These are phyloP conservation scores for Acrobasis suavella DNA, from an alignment of 2,888 invertebrate genomes.

Conservation along the genomic window DNA sequence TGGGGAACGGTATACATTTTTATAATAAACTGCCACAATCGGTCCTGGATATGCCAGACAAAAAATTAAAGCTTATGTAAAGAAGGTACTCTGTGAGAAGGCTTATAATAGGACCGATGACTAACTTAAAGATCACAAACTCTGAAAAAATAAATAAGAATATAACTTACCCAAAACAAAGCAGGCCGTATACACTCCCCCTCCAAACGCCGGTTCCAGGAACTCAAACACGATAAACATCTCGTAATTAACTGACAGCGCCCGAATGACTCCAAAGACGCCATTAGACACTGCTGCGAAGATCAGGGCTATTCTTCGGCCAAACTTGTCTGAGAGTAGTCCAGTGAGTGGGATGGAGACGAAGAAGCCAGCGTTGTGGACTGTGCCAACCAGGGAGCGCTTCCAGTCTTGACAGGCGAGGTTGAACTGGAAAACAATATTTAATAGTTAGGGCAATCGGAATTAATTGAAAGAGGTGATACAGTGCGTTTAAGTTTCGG, in stretches of 20 bases:
- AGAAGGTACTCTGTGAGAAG: no score
- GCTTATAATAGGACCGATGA: no score
- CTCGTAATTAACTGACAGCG: constrained; percentile 81
- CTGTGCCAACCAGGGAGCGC: constrained; percentile 87
- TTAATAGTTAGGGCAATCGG: no score
- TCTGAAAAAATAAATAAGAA: background rate
- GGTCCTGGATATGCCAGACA: no score
- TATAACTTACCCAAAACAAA: constrained; percentile 82
- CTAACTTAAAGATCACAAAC: no score
- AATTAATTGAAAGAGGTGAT: no score
- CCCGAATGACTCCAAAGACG: constrained; percentile 80
- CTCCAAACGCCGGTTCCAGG: constrained; percentile 81
- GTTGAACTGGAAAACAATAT: constrained; percentile 79
- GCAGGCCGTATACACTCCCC: constrained; percentile 82
- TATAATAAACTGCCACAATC: no score
- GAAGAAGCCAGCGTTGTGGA: constrained; percentile 89
- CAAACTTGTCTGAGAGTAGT: constrained; percentile 86
- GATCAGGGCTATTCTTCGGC: constrained; percentile 83
- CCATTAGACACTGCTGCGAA: constrained; percentile 80
- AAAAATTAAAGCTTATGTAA: no score
- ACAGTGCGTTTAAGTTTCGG: no score
- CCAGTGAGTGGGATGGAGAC: constrained; percentile 88
- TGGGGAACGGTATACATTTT: no score
- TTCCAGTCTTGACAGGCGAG: constrained; percentile 88
- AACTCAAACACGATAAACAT: constrained; percentile 84